phyloP scores from a whole-genome alignment of 1,140 invertebrate species.

The Camponotus pennsylvanicus region DNA sequence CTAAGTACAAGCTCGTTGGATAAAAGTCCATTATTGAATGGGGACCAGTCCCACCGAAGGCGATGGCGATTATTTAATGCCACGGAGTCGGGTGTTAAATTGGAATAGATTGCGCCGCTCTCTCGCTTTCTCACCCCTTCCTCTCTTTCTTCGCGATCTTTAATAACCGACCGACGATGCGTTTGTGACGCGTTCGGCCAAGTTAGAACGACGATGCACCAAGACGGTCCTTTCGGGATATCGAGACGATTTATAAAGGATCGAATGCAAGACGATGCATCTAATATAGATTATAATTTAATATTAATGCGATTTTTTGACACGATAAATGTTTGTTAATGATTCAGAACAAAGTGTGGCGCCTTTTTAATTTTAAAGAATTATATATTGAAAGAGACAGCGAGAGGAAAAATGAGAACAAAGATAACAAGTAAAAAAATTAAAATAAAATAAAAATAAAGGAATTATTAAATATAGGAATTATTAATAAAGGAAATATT shows the following conservation, averaged over 20 bases:
- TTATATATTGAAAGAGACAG: too few relatives aligned
- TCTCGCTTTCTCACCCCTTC: slow-evolving; percentile 55
- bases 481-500: too few relatives aligned
- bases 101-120: slow-evolving; percentile 80
- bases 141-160: slow-evolving; percentile 41
- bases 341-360: too few relatives aligned
- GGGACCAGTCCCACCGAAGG: slow-evolving; percentile 81
- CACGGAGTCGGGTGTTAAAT: slow-evolving; percentile 81
- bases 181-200: slow-evolving; percentile 11
- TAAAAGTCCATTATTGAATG: slow-evolving; percentile 84
- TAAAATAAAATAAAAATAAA: not conserved
- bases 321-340: too few relatives aligned
- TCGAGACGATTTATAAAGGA: slow-evolving; percentile 30
- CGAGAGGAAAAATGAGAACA: too few relatives aligned
- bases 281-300: not conserved
- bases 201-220: not conserved
- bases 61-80: slow-evolving; percentile 83
- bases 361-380: too few relatives aligned
- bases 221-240: not conserved
- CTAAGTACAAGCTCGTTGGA: slow-evolving; percentile 80
- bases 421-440: not conserved
- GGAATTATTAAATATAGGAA: too few relatives aligned
- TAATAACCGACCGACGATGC: slow-evolving; percentile 49
- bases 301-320: not conserved
- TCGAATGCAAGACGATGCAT: not conserved